Percentiles rank a stretch among this genome's conserved stretches.
Conservation (phyloP, 2,888 invertebrate species). For the Mactromeris polynyma region DNA sequence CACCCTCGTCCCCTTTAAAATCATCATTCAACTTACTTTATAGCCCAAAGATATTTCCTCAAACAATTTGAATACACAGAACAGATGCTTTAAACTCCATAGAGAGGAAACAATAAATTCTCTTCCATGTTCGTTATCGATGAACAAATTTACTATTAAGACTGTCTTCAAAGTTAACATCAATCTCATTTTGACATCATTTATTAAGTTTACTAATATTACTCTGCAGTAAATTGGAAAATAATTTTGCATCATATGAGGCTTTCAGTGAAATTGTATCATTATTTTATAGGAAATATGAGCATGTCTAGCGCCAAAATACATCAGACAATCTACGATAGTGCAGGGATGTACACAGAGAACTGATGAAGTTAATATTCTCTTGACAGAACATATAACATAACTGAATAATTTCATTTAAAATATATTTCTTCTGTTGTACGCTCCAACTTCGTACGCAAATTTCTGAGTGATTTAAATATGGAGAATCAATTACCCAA, state of each 20-base stretch:
- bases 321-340: not conserved
- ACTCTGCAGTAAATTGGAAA: not conserved
- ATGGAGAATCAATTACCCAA: not conserved
- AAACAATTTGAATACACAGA: not conserved
- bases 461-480: not conserved
- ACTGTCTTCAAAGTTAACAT: not conserved
- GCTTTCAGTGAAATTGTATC: not conserved
- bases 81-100: not conserved
- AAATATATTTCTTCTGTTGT: not conserved
- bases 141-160: slow-evolving; percentile 1
- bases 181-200: not conserved
- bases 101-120: not conserved
- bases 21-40: not conserved
- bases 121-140: not conserved
- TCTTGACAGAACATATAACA: not conserved
- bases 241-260: not conserved
- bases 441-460: not conserved
- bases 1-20: not conserved
- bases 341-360: not conserved
- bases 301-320: not conserved
- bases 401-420: not conserved
- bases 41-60: not conserved
- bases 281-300: not conserved
- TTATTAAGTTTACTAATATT: not conserved
- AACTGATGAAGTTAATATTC: not conserved